Percentiles rank a stretch among this genome's conserved stretches.
These are phyloP conservation scores for Drosophila histrio DNA, from an alignment of 2,888 invertebrate genomes.

Conservation along the genomic window DNA sequence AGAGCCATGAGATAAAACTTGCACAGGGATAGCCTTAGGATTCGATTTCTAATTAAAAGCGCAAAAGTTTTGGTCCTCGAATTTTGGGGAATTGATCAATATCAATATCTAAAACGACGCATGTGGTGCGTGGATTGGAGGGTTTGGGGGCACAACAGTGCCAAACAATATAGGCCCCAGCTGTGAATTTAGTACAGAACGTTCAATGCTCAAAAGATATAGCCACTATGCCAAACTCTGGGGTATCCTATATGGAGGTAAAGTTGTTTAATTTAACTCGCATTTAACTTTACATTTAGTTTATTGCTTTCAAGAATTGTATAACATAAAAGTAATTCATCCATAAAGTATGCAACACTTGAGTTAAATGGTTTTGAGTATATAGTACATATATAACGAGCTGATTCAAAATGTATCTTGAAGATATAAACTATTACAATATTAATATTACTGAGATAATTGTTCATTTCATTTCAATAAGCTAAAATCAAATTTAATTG, in stretches of 20 bases:
- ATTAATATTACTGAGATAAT: neutral
- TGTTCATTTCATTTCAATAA: neutral
- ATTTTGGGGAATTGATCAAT: constrained; percentile 50
- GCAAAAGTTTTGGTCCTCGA: constrained; percentile 56
- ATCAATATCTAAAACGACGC: constrained; percentile 58
- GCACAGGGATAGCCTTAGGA: constrained; percentile 49
- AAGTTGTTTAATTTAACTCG: neutral
- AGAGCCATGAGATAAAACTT: constrained; percentile 48
- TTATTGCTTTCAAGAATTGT: neutral
- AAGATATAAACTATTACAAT: too few relatives aligned
- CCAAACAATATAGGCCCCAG: too few relatives aligned
- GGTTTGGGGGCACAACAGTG: too few relatives aligned
- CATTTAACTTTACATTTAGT: too few relatives aligned
- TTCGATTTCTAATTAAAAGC: constrained; percentile 77
- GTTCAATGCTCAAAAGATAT: too few relatives aligned
- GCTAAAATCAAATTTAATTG: neutral
- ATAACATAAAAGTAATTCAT: neutral
- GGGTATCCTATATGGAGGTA: too few relatives aligned
- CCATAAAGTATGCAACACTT: neutral
- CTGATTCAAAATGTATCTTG: too few relatives aligned
- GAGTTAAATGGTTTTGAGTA: too few relatives aligned
- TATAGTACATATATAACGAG: too few relatives aligned
- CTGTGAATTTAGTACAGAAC: too few relatives aligned
- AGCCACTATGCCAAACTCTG: too few relatives aligned
- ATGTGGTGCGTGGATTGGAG: neutral